These are phyloP conservation scores for Cheilosia variabilis DNA, from an alignment of 2,888 invertebrate genomes.

Conservation along the genomic window DNA sequence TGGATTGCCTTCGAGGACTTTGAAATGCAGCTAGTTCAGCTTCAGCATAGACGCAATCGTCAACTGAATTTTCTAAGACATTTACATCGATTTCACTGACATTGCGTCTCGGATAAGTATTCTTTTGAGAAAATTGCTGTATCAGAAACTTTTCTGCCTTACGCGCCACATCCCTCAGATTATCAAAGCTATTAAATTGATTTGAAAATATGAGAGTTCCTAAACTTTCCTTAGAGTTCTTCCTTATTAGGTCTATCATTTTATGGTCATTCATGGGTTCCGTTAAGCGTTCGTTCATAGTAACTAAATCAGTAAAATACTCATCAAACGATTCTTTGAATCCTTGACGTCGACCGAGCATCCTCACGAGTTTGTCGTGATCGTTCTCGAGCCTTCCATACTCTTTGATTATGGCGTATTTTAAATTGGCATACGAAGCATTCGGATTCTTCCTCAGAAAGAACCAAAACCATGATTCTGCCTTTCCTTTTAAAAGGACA, in stretches of 20 bases:
- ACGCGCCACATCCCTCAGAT: not conserved
- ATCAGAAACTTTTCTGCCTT: not conserved
- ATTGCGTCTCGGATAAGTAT: not conserved
- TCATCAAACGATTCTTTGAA: slow-evolving; percentile 49
- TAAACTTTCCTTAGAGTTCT: not conserved
- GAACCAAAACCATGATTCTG: slow-evolving; percentile 1
- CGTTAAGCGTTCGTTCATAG: not conserved
- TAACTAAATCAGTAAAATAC: slow-evolving; percentile 13
- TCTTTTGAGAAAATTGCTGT: not conserved
- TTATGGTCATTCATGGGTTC: not conserved
- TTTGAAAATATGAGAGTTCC: not conserved
- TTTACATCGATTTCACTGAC: not conserved
- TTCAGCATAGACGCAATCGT: not conserved
- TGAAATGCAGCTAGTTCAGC: not conserved
- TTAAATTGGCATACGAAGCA: slow-evolving; percentile 5
- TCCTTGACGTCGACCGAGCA: slow-evolving; percentile 39
- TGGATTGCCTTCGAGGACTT: not conserved
- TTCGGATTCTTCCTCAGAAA: slow-evolving; percentile 7
- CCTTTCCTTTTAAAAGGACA: not conserved
- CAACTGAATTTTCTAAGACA: not conserved
- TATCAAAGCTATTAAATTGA: not conserved
- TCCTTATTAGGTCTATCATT: not conserved
- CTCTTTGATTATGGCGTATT: slow-evolving; percentile 36
- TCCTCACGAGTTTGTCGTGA: slow-evolving; percentile 36
- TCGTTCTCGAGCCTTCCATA: slow-evolving; percentile 46